Base-by-base conservation (phyloP, 2,888 invertebrate species). In the Drosophila parthenogenetica region DNA sequence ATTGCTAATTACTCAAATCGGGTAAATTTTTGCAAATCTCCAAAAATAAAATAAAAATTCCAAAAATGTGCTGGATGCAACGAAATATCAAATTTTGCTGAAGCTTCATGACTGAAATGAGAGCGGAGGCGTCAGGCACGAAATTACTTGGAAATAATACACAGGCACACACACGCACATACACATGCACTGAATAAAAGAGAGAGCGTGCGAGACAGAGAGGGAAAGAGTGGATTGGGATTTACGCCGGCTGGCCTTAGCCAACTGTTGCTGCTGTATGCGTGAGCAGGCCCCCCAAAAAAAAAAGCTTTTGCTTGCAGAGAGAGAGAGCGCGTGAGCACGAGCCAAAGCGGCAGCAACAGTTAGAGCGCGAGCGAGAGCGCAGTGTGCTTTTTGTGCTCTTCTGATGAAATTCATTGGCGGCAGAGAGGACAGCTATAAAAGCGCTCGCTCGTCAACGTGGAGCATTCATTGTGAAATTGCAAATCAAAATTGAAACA, bases 401-500 rank as follows among this genome's bases (percentile, higher is more conserved):
- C 63, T 81, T 83, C 83, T 91, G 85, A 84, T 90, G 91, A 90
- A 90, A 90, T 90, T 89, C 87, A 67, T 59, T 69, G 73, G 66
- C 39, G 14, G 60, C 13, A 82, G 83, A 87, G 91, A 91, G 89
- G 45, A 59, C 63, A 3, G 69, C 86, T 91, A 91, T 91, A 91
- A 90, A 91, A 89, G 87, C 87, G 14, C 22, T 19, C 62, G 69
- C 77, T 64, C 66, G 72, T 59, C 53, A 57, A 35, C 37, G 17
- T 50, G 19, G 32, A 60, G 78, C 79, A 91, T 91, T 91, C 91
- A 91, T 91, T 91, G 91, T 91, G 91, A 91, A 91, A 91, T 91
- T 84, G 73, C 73, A 81, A 90, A 82, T 91, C 91, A 91, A 91
- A 91, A 91, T 91, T 91, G 91, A 91, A 91, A 74, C 85, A 90